These are phyloP conservation scores for Eupeodes latifasciatus DNA, from an alignment of 2,888 invertebrate species.

Conservation along the genomic window DNA sequence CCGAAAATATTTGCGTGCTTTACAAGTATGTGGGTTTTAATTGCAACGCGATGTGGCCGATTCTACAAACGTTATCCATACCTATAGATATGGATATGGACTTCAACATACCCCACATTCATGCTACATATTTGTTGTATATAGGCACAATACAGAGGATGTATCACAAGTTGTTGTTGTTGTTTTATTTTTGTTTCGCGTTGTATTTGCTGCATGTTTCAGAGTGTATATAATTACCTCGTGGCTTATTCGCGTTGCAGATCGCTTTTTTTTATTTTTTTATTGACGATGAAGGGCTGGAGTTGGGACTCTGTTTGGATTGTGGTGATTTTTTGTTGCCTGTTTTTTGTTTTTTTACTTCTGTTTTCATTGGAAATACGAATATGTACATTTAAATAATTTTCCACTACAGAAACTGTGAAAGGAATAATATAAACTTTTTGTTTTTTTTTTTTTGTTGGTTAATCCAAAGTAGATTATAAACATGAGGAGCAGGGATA, in stretches of 20 bases:
- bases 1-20: constrained; percentile 74
- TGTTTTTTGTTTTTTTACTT: constrained; percentile 1
- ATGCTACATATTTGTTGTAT: constrained; percentile 17
- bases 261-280: constrained; percentile 1
- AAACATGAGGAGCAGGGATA: constrained; percentile 24
- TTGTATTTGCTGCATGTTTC: constrained; percentile 25
- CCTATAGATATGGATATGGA: neutral
- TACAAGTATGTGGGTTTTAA: constrained; percentile 69
- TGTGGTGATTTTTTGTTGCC: neutral
- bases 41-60: constrained; percentile 70
- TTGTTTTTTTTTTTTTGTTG: constrained; percentile 55
- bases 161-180: constrained; percentile 19
- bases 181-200: constrained; percentile 4
- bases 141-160: constrained; percentile 74
- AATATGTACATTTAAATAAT: constrained; percentile 63
- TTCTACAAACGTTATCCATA: constrained; percentile 51
- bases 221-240: constrained; percentile 68
- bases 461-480: constrained; percentile 71
- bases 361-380: constrained; percentile 40
- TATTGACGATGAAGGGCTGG: neutral
- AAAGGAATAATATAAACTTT: neutral
- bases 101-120: neutral
- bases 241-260: constrained; percentile 30
- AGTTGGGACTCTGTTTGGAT: constrained; percentile 23
- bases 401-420: constrained; percentile 31